Evolutionary conservation across 2,888 invertebrate species (phyloP).

Genomic region (Cheilosia variabilis): DNA sequence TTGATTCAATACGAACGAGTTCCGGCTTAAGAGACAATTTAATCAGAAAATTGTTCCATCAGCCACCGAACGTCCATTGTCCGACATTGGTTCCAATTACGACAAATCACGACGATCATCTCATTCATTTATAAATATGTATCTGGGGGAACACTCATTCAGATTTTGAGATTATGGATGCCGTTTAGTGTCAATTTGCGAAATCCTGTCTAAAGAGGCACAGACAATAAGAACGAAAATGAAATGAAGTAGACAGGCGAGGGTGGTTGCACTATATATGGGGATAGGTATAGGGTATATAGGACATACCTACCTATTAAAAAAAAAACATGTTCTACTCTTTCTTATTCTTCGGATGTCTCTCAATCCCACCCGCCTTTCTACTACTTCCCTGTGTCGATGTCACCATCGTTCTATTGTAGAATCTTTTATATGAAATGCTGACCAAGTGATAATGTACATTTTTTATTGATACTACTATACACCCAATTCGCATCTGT

Average conservation of each 20-base stretch:
- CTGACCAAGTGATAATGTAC: conserved; percentile 71
- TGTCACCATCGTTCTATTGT: conserved; percentile 55
- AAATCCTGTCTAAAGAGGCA: conserved; percentile 68
- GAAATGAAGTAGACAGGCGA: conserved; percentile 46
- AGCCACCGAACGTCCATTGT: conserved; percentile 72
- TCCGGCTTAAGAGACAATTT: conserved; percentile 77
- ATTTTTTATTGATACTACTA: conserved; percentile 59
- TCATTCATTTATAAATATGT: conserved; percentile 71
- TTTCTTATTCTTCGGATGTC: conserved; percentile 57
- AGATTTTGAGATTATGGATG: conserved; percentile 72
- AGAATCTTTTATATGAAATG: conserved; percentile 53
- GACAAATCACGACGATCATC: conserved; percentile 75
- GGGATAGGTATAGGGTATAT: conserved; percentile 3
- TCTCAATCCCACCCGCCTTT: conserved; percentile 12
- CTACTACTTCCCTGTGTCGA: conserved; percentile 30
- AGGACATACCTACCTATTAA: conserved; percentile 35
- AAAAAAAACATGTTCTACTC: conserved; percentile 41
- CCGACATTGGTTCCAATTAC: conserved; percentile 76
- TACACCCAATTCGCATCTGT: conserved; percentile 41
- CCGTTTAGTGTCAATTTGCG: conserved; percentile 77
- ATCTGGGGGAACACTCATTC: conserved; percentile 71
- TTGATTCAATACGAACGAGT: conserved; percentile 75
- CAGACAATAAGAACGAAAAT: conserved; percentile 52
- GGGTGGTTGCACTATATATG: conserved; percentile 29
- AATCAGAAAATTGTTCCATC: conserved; percentile 77